Conservation (phyloP, 2,888 invertebrate species). For the Epirrhoe tristata region DNA sequence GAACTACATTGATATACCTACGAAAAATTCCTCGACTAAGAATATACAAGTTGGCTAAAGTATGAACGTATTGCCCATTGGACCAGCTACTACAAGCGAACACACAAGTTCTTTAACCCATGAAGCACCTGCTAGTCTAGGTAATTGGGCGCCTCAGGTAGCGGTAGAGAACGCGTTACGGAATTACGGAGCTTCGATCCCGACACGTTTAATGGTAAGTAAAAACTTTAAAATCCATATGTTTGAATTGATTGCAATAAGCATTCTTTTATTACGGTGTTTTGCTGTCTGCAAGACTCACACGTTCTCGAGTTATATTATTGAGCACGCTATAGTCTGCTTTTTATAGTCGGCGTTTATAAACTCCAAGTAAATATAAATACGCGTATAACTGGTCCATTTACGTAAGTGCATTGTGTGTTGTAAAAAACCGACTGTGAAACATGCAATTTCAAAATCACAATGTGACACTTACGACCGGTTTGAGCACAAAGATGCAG, state of each 20-base stretch:
- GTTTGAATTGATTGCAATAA: too few relatives aligned
- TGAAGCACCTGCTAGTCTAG: background rate
- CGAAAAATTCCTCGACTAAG: background rate
- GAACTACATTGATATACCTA: background rate
- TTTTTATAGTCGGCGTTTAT: background rate
- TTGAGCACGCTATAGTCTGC: background rate
- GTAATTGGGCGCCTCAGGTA: too few relatives aligned
- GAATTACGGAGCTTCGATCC: too few relatives aligned
- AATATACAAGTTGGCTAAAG: slow-evolving; percentile 1
- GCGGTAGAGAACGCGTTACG: too few relatives aligned
- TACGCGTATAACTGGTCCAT: slow-evolving; percentile 28
- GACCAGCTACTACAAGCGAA: background rate
- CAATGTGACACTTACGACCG: slow-evolving; percentile 25
- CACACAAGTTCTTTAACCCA: background rate
- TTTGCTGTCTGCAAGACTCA: background rate
- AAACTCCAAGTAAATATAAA: slow-evolving; percentile 22
- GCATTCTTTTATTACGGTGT: too few relatives aligned
- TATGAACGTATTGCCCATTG: background rate
- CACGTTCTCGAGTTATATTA: too few relatives aligned
- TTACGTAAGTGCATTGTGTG: slow-evolving; percentile 27
- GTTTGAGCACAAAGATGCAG: slow-evolving; percentile 13
- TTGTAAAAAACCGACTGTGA: slow-evolving; percentile 21
- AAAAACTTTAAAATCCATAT: too few relatives aligned
- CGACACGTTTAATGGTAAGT: too few relatives aligned
- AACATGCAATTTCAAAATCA: slow-evolving; percentile 22